These are phyloP conservation scores for Argopecten irradians DNA, from an alignment of 1,140 invertebrate genomes.

Conservation along the genomic window DNA sequence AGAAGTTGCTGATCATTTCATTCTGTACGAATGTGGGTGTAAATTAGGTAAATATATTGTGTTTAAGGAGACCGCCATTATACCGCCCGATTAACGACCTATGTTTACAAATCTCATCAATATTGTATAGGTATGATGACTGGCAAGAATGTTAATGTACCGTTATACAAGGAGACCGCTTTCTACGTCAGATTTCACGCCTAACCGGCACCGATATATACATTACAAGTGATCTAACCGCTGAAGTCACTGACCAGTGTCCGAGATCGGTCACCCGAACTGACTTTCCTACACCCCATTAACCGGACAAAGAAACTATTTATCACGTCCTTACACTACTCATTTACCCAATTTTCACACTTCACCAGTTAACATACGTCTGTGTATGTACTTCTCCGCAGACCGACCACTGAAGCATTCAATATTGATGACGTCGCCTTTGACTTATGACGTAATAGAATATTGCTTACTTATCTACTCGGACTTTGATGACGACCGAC, in stretches of 20 bases:
- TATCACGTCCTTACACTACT: background rate
- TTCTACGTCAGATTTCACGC: background rate
- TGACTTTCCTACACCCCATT: background rate
- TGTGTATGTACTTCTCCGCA: background rate
- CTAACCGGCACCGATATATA: background rate
- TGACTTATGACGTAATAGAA: background rate
- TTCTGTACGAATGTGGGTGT: no score
- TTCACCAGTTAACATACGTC: background rate
- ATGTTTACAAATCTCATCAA: no score
- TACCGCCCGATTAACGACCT: no score
- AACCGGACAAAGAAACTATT: background rate
- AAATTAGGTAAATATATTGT: no score
- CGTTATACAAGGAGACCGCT: background rate
- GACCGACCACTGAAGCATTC: background rate
- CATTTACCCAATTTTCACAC: background rate
- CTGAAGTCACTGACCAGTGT: background rate
- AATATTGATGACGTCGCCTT: background rate
- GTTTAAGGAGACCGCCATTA: no score
- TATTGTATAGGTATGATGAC: no score
- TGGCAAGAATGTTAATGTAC: background rate
- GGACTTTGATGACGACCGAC: background rate
- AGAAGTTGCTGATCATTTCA: no score
- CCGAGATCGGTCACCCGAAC: background rate
- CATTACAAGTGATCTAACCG: background rate
- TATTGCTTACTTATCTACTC: background rate